Evolutionary conservation across 2,113 vertebrate species (phyloP).

Genomic region (Myrmophylax atrothorax): DNA sequence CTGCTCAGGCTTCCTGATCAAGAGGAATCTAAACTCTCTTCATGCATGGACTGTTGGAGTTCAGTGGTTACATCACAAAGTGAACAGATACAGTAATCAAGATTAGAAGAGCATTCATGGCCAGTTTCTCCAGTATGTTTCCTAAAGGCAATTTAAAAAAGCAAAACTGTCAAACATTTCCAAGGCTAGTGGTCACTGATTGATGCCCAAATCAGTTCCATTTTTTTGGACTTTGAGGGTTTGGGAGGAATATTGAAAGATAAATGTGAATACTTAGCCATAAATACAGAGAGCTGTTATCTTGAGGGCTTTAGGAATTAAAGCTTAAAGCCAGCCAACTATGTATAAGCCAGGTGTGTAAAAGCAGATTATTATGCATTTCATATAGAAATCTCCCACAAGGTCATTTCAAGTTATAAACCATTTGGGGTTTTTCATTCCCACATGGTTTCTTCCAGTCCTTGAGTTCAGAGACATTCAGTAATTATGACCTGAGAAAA

Average conservation of each 20-base stretch:
- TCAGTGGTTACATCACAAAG: neutral
- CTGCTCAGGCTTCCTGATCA: neutral
- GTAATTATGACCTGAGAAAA: neutral
- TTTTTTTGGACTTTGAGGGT: neutral
- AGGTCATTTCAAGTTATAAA: conserved; percentile 33
- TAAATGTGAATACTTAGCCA: neutral
- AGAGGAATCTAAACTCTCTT: neutral
- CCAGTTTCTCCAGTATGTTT: neutral
- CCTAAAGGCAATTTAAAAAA: neutral
- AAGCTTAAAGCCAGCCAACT: conserved; percentile 24
- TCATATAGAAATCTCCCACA: conserved; percentile 20
- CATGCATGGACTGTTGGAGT: neutral
- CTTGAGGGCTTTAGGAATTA: conserved; percentile 29
- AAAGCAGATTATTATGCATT: conserved; percentile 58
- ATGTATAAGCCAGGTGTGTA: conserved; percentile 36
- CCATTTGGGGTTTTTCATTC: neutral
- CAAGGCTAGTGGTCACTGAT: neutral
- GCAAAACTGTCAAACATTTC: neutral
- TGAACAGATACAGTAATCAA: neutral
- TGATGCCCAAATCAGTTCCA: neutral
- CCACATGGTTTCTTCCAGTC: neutral
- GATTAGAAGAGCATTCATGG: neutral
- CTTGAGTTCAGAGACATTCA: neutral
- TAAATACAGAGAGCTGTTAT: neutral
- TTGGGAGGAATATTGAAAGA: neutral